A percentile compares a stretch with the other conserved stretches of the same genome.
phyloP scores from a whole-genome alignment of 2,888 invertebrate species.

The Platycnemis pennipes region DNA sequence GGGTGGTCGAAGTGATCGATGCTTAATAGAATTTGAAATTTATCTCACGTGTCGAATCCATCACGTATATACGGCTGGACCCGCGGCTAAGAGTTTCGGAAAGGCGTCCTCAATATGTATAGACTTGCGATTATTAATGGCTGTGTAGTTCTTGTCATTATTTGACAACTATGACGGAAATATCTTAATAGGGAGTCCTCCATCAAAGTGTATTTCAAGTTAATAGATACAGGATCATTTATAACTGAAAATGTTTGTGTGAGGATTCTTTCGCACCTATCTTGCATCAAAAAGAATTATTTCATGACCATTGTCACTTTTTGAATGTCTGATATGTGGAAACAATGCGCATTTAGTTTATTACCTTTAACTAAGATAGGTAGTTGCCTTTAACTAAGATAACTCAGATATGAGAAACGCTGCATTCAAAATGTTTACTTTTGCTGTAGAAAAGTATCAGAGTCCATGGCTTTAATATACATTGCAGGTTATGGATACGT shows the following conservation, averaged over 20 bases:
- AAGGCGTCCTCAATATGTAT: neutral
- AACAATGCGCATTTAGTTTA: no score
- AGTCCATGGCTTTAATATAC: no score
- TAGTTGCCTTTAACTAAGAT: no score
- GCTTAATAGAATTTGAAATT: neutral
- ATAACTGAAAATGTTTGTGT: neutral
- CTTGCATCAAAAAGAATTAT: no score
- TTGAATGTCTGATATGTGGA: no score
- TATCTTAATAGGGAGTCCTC: neutral
- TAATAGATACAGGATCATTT: neutral
- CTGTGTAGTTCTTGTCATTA: neutral
- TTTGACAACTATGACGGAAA: neutral
- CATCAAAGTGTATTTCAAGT: neutral
- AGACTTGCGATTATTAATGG: neutral
- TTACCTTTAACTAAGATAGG: no score
- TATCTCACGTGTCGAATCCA: neutral
- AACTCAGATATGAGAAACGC: no score
- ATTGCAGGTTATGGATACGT: no score
- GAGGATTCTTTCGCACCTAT: neutral
- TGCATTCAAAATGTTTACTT: no score
- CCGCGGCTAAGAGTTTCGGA: neutral
- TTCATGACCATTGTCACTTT: no score
- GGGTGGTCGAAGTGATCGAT: conserved; percentile 9
- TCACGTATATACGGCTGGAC: neutral
- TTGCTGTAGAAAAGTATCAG: no score